These are phyloP conservation scores for Dendrocopos noguchii DNA, from an alignment of 2,113 vertebrate species.

Conservation along the genomic window DNA sequence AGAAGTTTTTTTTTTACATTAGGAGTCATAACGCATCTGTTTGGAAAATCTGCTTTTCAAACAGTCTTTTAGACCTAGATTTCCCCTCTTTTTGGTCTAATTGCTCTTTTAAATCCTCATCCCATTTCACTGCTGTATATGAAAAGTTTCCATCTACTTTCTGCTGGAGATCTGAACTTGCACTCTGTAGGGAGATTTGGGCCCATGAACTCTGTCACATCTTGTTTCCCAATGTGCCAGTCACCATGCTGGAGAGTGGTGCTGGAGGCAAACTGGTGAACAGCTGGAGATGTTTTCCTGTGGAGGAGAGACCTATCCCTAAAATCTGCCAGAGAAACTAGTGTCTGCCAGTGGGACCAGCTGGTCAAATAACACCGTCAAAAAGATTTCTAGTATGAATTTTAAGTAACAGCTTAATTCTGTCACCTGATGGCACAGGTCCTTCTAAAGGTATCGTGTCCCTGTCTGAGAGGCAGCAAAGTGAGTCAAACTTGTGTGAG, in stretches of 20 bases:
- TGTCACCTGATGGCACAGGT: not conserved
- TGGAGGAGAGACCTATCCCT: not conserved
- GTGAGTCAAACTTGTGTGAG: not conserved
- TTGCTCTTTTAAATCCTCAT: not conserved
- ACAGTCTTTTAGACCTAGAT: not conserved
- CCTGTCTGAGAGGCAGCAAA: not conserved
- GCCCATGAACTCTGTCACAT: not conserved
- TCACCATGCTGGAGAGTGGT: not conserved
- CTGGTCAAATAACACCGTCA: not conserved
- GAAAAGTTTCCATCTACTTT: not conserved
- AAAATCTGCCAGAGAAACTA: not conserved
- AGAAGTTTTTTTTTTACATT: not conserved
- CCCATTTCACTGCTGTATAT: not conserved
- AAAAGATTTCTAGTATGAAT: not conserved
- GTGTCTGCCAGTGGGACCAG: not conserved
- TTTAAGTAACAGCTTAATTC: not conserved
- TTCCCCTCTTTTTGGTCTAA: not conserved
- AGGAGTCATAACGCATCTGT: not conserved
- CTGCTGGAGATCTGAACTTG: not conserved
- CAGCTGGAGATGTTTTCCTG: not conserved
- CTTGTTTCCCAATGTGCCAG: not conserved
- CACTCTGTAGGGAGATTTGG: not conserved
- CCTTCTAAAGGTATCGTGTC: not conserved
- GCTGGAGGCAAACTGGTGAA: not conserved
- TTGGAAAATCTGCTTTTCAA: slow-evolving; percentile 15